Evolutionary conservation across 2,113 vertebrate species (phyloP).

Genomic region (Todiramphus saurophagus): DNA sequence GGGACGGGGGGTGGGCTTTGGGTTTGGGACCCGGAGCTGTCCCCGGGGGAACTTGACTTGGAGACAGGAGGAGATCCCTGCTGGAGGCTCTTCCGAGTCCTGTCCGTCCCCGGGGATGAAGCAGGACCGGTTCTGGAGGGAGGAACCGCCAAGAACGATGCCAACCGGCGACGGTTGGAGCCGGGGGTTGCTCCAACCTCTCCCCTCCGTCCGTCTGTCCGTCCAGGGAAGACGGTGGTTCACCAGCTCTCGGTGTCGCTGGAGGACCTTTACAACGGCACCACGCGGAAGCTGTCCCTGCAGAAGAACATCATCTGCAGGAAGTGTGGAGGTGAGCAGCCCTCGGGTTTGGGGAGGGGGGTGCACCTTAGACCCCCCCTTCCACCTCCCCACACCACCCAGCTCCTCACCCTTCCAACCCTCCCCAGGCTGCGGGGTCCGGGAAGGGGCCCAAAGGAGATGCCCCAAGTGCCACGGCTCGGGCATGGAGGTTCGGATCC

Average conservation of each 20-base stretch:
- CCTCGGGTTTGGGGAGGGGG: no score
- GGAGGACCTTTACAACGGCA: constrained; percentile 71
- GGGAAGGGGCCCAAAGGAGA: constrained; percentile 81
- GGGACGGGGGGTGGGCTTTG: no score
- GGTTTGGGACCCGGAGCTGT: neutral
- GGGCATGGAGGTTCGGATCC: constrained; percentile 74
- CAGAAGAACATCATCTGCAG: constrained; percentile 72
- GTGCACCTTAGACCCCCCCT: rapidly evolving
- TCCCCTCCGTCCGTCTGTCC: rapidly evolving
- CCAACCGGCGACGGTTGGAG: no score
- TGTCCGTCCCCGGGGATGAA: neutral
- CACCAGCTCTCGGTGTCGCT: constrained; percentile 55
- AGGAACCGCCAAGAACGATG: neutral
- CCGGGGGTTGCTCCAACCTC: rapidly evolving
- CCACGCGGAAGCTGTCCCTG: constrained; percentile 66
- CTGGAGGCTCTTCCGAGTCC: neutral
- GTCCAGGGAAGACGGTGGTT: constrained; percentile 53
- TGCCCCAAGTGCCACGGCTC: constrained; percentile 86
- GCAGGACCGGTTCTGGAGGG: neutral
- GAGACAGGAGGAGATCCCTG: neutral
- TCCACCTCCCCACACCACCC: no score
- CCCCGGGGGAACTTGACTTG: neutral
- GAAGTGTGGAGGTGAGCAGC: constrained; percentile 58
- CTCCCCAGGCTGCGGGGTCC: constrained; percentile 82
- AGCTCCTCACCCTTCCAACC: neutral